Evolutionary conservation across 2,797 vertebrate species (phyloP).

Genomic region (Etheostoma perlongum): DNA sequence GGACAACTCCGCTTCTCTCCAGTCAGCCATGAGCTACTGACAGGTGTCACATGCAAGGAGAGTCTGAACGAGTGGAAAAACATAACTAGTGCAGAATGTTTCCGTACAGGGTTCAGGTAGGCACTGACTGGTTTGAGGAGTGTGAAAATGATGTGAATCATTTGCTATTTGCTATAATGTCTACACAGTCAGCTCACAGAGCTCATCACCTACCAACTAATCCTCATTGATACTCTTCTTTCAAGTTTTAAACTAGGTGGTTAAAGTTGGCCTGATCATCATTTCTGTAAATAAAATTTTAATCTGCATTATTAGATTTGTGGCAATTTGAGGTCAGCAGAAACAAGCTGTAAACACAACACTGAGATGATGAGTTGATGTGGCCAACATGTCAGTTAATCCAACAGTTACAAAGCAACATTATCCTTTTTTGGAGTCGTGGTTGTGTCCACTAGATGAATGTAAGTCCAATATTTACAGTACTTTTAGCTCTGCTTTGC

Average conservation of each 20-base stretch:
- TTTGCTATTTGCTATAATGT: neutral
- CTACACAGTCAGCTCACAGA: neutral
- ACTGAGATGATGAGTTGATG: neutral
- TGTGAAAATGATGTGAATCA: neutral
- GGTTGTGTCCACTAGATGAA: no score
- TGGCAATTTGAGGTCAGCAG: neutral
- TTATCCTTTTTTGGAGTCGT: no score
- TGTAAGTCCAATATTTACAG: no score
- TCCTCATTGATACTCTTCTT: neutral
- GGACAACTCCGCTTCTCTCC: neutral
- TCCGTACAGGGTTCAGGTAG: neutral
- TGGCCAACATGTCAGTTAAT: no score
- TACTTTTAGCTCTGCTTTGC: no score
- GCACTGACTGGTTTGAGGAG: neutral
- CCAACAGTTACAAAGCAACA: no score
- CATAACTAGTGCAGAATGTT: neutral
- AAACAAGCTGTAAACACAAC: neutral
- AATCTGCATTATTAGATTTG: neutral
- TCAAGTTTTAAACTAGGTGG: neutral
- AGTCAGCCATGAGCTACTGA: neutral
- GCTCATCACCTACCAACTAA: neutral
- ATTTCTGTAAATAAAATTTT: neutral
- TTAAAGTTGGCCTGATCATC: neutral
- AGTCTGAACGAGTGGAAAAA: neutral
- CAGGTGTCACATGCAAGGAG: conserved; percentile 3